Base-by-base conservation (phyloP, 2,113 vertebrate genomes). In the Sinocyclocheilus grahami region DNA sequence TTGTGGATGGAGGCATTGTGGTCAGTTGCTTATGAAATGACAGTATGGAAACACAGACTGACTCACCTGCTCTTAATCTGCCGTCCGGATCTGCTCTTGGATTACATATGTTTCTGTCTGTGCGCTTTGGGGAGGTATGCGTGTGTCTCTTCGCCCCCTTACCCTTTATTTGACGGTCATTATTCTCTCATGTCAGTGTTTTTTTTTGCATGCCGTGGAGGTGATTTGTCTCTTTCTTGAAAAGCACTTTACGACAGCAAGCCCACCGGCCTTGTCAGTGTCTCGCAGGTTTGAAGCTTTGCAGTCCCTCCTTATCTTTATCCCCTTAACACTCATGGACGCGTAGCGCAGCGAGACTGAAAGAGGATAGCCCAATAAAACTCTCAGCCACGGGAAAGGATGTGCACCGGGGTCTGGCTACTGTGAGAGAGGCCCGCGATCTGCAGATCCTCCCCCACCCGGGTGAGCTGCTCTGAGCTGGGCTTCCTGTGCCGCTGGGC, bases 31-130 rank as follows among this genome's bases (percentile, higher is more conserved):
- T 85, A 78, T 18, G 58, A 78, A 87, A 80, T 83, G 90, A 82
- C 88, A 65, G 65, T 72, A 77, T 86, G 22, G 51, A 85, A 81
- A 86, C 86, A 88, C 83, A 83, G 90, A 88, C 79, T 4, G 67
- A 79, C 87, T 89, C 87, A 91, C 87, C 89, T 90, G 87, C 86
- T 88, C 89, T 85, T 87, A 89, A 89, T 91, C 87, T 87, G 24
- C 82, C 27, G 8, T 60, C 85, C 75, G 55, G 75, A 87, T 89
- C 88, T 87, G 88, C 72, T 69, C 74, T 85, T 60, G n/a, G 72
- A 87, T 87, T 83, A 86, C 82, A 83, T 58, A 22, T 83, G 48
- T 72, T 83, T 83, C 86, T 80, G 39, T 78, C 51, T 20, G 51
- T 42, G n/a, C 55, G 24, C 48, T 72, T 42, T 72, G 51, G 79